Base-by-base conservation (phyloP, 2,113 vertebrate genomes). In the Notothenia coriiceps region DNA sequence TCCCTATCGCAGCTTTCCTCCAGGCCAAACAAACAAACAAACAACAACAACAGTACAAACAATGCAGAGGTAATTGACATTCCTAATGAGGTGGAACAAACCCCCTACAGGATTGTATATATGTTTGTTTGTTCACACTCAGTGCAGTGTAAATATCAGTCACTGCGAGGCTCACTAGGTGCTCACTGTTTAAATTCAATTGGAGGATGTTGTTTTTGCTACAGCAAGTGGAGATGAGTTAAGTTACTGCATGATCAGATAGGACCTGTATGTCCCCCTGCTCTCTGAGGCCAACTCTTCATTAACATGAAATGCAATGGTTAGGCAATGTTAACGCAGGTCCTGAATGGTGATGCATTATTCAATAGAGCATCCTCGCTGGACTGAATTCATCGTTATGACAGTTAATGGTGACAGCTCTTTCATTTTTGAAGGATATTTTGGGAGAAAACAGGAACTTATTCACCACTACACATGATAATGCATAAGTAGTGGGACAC, bases 11-110 rank as follows among this genome's bases (percentile, higher is more conserved):
- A 69, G 80, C 77, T 84, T 55, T 88, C 65, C 50, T 52, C 43
- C 65, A 63, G 74, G 83, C 54, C 81, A 89, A 86, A 88, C 87
- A 92, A 90, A 89, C 87, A 92, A 90, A 89, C 88, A 91, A 89
- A 84, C 76, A 87, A 84, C 68, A 73, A 81, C 68, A 73, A 81
- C 73, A 79, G 57, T 13, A 70, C 82, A 89, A 79, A 88, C 85
- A 90, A 86, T 74, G 67, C 85, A 54, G 62, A 80, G 61, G 67
- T 88, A 90, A 91, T 90, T 92, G 84, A 74, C 89, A 90, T 92
- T 92, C 86, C 84, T 88, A 75, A 80, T 90, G 90, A 89, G 88
- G 66, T 88, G 85, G 82, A 91, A 90, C 89, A 82, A 79, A 56
- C 46, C 63, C 82, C 84, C 80, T 22, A n/a, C 20, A 73, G 79